phyloP scores from a whole-genome alignment of 2,888 invertebrate genomes.

The Flabesymbios commensalis region DNA sequence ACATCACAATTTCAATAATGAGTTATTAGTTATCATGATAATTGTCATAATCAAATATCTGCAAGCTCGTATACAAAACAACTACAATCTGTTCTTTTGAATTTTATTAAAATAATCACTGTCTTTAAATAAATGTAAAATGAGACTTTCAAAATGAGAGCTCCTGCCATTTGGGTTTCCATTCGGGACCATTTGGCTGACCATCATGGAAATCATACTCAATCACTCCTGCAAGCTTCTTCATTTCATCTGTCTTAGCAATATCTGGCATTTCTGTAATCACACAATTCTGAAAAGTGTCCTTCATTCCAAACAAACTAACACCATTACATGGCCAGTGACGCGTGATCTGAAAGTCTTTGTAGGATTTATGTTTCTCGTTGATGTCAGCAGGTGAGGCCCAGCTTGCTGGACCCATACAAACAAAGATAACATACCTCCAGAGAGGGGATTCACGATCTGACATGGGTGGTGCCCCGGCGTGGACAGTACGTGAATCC shows the following conservation, averaged over 20 bases:
- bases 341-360: conserved; percentile 37
- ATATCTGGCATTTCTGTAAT: conserved; percentile 33
- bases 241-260: conserved; percentile 37
- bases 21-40: no score
- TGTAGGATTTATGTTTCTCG: conserved; percentile 40
- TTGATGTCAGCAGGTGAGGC: conserved; percentile 39
- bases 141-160: no score
- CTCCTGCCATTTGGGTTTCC: no score
- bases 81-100: no score
- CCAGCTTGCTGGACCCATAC: conserved; percentile 51
- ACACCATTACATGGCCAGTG: conserved; percentile 49
- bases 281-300: conserved; percentile 14
- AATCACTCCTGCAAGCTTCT: conserved; percentile 13
- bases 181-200: conserved; percentile 20
- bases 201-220: conserved; percentile 23
- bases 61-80: no score
- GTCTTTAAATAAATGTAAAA: no score
- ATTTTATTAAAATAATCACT: no score
- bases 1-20: no score
- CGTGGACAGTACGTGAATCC: conserved; percentile 52
- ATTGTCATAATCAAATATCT: no score
- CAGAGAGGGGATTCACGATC: conserved; percentile 44
- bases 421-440: conserved; percentile 47
- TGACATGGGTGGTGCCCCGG: conserved; percentile 43
- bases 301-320: conserved; percentile 7